Evolutionary conservation across 2,113 vertebrate species (phyloP), one percentile per base, ranked within the genome.

Genomic region (Pangasianodon gigas): DNA sequence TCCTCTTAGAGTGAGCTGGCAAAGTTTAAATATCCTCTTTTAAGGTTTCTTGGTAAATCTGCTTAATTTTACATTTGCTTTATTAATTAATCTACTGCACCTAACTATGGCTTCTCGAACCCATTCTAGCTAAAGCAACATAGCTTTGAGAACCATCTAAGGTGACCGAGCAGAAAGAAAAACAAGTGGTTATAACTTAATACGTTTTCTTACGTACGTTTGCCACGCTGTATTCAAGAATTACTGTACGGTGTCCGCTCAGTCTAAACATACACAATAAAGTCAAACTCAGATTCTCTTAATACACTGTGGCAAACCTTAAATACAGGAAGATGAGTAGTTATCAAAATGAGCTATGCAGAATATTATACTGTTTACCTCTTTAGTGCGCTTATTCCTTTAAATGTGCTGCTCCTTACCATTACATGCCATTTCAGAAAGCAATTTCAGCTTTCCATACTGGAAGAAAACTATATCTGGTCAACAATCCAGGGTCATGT

Each of bases 1-100:
- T 91, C 90, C 79, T 84, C 81, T 71, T 41, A 58, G 81, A 56
- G 44, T 41, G 24, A 84, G 29, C 19, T 41, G 51, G 74, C 51
- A 84, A 52, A 9, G 11, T 21, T 32, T 13, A 21, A 29, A 29
- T 41, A 32, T 51, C n/a, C 65, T 84, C 14, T 54, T 83, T 26
- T 4, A 60, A 79, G 44, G 29, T 56, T 62, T 79, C 29, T 41
- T 86, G 29, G n/a, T 52, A 3, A 65, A 41, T 32, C 11, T n/a
- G 6, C 16, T 41, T 37, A 82, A 3, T 82, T 18, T n/a, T 4
- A 37, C 4, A 83, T 62, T 84, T 62, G 10, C 56, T 84, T 62
- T 62, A 60, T 58, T 84, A n/a, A 29, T 80, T 26, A 60, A 29
- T 2, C 19, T 58, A 48, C 54, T 21, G 54, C 32, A 83, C 32